A percentile compares a stretch with the other conserved stretches of the same genome.
These are phyloP conservation scores for Acestrorhynchus altus DNA, from an alignment of 2,797 vertebrate genomes.

Conservation along the genomic window DNA sequence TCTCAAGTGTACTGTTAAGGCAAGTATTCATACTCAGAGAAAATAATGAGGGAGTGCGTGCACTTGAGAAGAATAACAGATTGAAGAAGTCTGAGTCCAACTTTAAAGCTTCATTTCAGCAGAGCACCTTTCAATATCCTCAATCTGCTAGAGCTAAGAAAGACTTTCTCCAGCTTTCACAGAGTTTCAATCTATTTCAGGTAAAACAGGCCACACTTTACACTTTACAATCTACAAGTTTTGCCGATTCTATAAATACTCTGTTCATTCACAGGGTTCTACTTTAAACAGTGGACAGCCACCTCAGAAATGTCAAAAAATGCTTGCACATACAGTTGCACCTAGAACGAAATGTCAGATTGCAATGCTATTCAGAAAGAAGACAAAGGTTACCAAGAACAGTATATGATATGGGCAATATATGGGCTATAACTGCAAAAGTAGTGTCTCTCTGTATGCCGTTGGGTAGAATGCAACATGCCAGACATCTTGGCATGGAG, in stretches of 20 bases:
- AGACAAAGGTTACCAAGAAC: too few species aligned
- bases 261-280: neutral
- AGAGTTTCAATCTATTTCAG: neutral
- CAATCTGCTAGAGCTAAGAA: neutral
- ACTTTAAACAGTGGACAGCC: too few species aligned
- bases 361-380: too few species aligned
- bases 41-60: conserved; percentile 45
- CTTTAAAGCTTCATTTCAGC: conserved; percentile 45
- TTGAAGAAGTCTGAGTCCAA: conserved; percentile 36
- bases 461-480: too few species aligned
- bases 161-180: neutral
- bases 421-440: too few species aligned
- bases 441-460: too few species aligned
- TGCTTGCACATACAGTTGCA: too few species aligned
- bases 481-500: too few species aligned
- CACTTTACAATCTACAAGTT: neutral
- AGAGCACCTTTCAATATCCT: conserved; percentile 23
- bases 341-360: too few species aligned
- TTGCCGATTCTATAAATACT: neutral
- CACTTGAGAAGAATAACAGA: conserved; percentile 46
- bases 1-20: conserved; percentile 31
- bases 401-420: too few species aligned
- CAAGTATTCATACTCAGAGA: conserved; percentile 31
- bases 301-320: too few species aligned
- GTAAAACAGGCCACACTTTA: conserved; percentile 5